Percentiles rank a stretch among this genome's conserved stretches.
Conservation (phyloP, 2,113 vertebrate genomes). For the Dissostichus mawsoni region DNA sequence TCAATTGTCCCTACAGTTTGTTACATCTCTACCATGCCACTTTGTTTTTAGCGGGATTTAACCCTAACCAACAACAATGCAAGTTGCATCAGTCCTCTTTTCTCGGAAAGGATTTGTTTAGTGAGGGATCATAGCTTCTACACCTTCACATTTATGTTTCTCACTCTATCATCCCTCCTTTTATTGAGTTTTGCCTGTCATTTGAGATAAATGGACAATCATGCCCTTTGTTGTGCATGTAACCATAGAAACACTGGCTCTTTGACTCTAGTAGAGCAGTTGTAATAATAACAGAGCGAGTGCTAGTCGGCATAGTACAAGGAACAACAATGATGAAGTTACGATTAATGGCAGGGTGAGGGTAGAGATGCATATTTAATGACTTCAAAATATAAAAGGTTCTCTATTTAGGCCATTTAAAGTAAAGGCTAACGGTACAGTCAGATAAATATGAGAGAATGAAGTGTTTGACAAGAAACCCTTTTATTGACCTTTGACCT, state of each 20-base stretch:
- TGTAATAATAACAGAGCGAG: conserved; percentile 26
- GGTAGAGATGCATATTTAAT: background rate
- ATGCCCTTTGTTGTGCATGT: conserved; percentile 40
- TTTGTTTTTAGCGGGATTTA: background rate
- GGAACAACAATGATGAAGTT: conserved; percentile 6
- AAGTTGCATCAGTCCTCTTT: background rate
- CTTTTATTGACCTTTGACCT: conserved; percentile 11
- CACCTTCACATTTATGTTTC: conserved; percentile 13
- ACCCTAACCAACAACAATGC: background rate
- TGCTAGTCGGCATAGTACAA: conserved; percentile 1
- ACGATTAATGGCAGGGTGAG: conserved; percentile 3
- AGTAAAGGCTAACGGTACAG: background rate
- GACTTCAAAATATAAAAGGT: background rate
- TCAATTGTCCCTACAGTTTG: background rate
- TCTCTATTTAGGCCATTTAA: background rate
- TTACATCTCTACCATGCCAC: background rate
- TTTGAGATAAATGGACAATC: conserved; percentile 32
- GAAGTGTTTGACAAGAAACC: background rate
- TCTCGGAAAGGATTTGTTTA: background rate
- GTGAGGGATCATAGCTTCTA: conserved; percentile 19
- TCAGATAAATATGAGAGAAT: background rate
- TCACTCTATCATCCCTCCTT: conserved; percentile 3
- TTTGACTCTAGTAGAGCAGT: conserved; percentile 9
- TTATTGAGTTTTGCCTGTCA: conserved; percentile 24
- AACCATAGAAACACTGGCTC: conserved; percentile 51